Evolutionary conservation across 1,140 invertebrate genomes (phyloP).

Genomic region (Triops cancriformis): DNA sequence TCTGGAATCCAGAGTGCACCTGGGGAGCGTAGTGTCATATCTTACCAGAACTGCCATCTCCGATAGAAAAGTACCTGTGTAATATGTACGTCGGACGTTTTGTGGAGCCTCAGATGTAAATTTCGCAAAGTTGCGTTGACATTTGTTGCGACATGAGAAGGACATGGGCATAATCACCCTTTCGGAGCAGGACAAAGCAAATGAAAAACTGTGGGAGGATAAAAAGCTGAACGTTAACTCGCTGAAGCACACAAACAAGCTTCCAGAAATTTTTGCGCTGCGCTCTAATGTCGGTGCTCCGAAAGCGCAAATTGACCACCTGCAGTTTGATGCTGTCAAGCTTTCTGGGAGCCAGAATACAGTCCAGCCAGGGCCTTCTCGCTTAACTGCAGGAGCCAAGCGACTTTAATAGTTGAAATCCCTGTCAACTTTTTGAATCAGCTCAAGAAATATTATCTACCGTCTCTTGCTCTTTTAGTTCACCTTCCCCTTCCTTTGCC

Average conservation of each 20-base stretch:
- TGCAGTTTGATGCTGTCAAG: conserved; percentile 9
- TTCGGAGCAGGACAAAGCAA: background rate
- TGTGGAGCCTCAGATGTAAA: background rate
- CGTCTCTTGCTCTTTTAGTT: background rate
- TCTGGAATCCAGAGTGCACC: background rate
- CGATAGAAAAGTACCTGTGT: background rate
- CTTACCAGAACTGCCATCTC: background rate
- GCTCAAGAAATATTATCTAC: background rate
- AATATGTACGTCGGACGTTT: background rate
- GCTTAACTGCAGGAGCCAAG: background rate
- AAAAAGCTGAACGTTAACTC: background rate
- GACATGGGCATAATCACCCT: background rate
- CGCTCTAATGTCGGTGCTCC: background rate
- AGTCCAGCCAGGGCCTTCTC: background rate
- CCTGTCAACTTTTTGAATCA: background rate
- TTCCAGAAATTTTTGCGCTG: background rate
- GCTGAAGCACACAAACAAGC: background rate
- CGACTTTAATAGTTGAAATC: background rate
- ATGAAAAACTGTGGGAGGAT: background rate
- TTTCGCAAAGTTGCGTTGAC: background rate
- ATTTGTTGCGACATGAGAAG: background rate
- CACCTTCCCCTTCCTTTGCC: background rate
- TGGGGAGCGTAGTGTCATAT: background rate
- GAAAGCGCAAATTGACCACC: conserved; percentile 8
- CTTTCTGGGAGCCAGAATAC: background rate